Conservation (phyloP, 1,140 invertebrate genomes). For the Lepidurus packardi region DNA sequence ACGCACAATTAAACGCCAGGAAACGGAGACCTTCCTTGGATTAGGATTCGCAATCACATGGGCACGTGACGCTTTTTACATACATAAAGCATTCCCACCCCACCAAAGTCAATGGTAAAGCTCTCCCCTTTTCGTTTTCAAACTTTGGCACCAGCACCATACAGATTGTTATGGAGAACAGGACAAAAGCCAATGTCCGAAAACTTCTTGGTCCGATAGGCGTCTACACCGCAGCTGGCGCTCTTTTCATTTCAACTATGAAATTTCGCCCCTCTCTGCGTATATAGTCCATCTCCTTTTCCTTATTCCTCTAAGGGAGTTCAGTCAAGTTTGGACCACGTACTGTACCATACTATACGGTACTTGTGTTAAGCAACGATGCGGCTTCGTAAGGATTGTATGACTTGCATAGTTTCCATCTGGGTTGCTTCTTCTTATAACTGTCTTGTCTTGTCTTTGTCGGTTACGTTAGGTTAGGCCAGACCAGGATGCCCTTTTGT, state of each 20-base stretch:
- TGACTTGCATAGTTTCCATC: conserved; percentile 4
- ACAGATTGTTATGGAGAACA: neutral
- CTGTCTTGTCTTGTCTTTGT: neutral
- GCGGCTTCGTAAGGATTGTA: neutral
- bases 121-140: neutral
- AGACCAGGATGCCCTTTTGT: neutral
- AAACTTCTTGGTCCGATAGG: neutral
- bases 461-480: neutral
- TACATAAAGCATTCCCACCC: neutral
- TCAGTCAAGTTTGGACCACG: too few species aligned
- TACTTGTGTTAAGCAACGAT: too few species aligned
- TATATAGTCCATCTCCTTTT: neutral
- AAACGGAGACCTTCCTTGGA: too few species aligned
- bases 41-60: neutral
- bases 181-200: conserved; percentile 1
- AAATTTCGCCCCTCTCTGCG: neutral
- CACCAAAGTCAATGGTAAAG: neutral
- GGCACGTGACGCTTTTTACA: conserved; percentile 9
- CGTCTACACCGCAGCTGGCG: conserved; percentile 17
- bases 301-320: neutral
- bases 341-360: too few species aligned
- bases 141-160: neutral
- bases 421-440: conserved; percentile 15
- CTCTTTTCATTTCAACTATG: neutral
- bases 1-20: neutral